Percentiles rank a stretch among this genome's conserved stretches.
Evolutionary conservation across 2,888 invertebrate genomes (phyloP).

Genomic region (Pyrocoelia pectoralis): DNA sequence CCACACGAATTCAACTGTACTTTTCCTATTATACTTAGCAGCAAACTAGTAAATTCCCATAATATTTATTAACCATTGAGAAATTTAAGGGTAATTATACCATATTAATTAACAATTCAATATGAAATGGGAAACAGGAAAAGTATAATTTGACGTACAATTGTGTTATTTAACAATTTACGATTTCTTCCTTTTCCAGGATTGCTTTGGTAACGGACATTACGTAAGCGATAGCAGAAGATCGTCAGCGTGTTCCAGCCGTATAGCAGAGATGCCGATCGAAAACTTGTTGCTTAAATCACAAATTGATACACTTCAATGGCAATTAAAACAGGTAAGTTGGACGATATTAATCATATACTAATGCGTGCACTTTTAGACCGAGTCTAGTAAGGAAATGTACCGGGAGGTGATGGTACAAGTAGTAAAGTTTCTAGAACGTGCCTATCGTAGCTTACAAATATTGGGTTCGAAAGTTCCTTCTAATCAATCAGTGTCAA

Average conservation of each 20-base stretch:
- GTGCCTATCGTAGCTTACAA: conserved; percentile 72
- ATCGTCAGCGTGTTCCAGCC: conserved; percentile 41
- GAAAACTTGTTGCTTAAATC: conserved; percentile 70
- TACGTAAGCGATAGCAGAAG: conserved; percentile 19
- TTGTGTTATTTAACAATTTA: background rate
- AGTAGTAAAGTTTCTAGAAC: conserved; percentile 73
- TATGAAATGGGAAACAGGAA: conserved; percentile 2
- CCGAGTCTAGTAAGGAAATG: conserved; percentile 76
- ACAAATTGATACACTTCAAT: conserved; percentile 74
- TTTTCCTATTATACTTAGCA: conserved; percentile 1
- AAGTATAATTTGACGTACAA: background rate
- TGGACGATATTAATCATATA: background rate
- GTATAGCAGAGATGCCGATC: conserved; percentile 59
- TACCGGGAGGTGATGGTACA: conserved; percentile 76
- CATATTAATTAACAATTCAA: background rate
- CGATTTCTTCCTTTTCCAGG: background rate
- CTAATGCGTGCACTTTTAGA: conserved; percentile 60
- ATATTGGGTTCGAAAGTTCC: conserved; percentile 58
- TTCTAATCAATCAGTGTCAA: conserved; percentile 57
- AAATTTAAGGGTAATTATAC: background rate
- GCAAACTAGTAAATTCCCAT: background rate
- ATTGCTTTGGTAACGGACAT: background rate
- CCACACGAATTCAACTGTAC: conserved; percentile 2
- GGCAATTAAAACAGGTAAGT: conserved; percentile 76
- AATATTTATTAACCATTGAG: background rate